Percentiles rank a stretch among this genome's conserved stretches.
These are phyloP conservation scores for Galagoides demidoff DNA, from an alignment of 2,797 vertebrate genomes.

Conservation along the genomic window DNA sequence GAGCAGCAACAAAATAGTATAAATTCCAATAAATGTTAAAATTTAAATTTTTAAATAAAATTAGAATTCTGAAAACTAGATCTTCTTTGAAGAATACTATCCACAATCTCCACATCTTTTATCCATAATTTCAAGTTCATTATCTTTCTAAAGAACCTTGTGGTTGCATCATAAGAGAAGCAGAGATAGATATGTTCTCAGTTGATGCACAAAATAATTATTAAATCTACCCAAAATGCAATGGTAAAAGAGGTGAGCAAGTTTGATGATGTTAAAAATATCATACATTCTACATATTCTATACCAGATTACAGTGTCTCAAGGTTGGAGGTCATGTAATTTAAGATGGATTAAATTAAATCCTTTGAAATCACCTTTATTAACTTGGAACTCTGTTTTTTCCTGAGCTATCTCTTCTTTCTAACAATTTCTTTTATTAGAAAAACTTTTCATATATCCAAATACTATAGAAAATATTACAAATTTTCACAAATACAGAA, in stretches of 20 bases:
- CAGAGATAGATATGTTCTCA: not conserved
- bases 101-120: not conserved
- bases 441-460: not conserved
- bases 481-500: not conserved
- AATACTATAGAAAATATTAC: not conserved
- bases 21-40: not conserved
- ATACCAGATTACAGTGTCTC: not conserved
- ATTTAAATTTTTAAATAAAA: not conserved
- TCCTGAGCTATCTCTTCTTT: not conserved
- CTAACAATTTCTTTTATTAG: not conserved
- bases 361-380: slow-evolving; percentile 23
- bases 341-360: not conserved
- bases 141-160: not conserved
- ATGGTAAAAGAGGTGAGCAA: not conserved
- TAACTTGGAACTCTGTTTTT: not conserved
- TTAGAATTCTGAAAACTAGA: not conserved
- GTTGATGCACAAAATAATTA: not conserved
- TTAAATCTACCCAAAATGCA: not conserved
- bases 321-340: not conserved
- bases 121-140: not conserved
- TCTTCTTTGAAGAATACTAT: not conserved
- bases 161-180: not conserved
- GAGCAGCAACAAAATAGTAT: not conserved
- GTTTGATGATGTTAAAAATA: not conserved
- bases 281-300: not conserved